phyloP scores from a whole-genome alignment of 2,113 vertebrate genomes.

The Lepidothrix coronata region DNA sequence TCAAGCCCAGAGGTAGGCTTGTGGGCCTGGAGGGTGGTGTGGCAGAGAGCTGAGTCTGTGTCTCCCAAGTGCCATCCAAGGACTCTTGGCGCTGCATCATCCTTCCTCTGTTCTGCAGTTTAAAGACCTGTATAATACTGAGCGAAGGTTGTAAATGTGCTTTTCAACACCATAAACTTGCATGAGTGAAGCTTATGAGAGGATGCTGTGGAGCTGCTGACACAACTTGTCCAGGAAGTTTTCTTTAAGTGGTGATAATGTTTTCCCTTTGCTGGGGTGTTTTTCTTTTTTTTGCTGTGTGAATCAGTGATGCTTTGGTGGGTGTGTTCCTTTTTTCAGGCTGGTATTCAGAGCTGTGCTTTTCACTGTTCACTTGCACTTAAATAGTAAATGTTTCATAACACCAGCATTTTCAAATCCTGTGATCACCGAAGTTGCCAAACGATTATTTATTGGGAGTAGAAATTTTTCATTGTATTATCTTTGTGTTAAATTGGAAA shows the following conservation, averaged over 20 bases:
- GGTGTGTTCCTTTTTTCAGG: not conserved
- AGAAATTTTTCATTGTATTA: not conserved
- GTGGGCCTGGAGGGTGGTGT: fast-evolving
- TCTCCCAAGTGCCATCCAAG: not conserved
- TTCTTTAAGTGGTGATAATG: not conserved
- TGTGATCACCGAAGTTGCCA: not conserved
- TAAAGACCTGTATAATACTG: not conserved
- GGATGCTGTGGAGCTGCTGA: not conserved
- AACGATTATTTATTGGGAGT: not conserved
- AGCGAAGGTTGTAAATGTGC: fast-evolving
- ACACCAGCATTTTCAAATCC: not conserved
- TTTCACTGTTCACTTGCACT: constrained; percentile 4
- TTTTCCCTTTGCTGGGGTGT: not conserved
- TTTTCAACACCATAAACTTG: not conserved
- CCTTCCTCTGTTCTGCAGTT: not conserved
- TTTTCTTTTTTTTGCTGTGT: not conserved
- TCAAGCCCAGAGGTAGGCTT: fast-evolving
- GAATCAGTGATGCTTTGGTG: not conserved
- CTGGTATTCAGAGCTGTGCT: not conserved
- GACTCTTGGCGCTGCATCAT: fast-evolving
- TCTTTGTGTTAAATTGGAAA: not conserved
- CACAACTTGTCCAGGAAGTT: not conserved
- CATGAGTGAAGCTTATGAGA: not conserved
- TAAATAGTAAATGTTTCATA: not conserved
- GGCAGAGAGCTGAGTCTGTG: not conserved